Percentiles rank a stretch among this genome's conserved stretches.
These are phyloP conservation scores for Torymus auratus DNA, from an alignment of 2,888 invertebrate genomes.

Conservation along the genomic window DNA sequence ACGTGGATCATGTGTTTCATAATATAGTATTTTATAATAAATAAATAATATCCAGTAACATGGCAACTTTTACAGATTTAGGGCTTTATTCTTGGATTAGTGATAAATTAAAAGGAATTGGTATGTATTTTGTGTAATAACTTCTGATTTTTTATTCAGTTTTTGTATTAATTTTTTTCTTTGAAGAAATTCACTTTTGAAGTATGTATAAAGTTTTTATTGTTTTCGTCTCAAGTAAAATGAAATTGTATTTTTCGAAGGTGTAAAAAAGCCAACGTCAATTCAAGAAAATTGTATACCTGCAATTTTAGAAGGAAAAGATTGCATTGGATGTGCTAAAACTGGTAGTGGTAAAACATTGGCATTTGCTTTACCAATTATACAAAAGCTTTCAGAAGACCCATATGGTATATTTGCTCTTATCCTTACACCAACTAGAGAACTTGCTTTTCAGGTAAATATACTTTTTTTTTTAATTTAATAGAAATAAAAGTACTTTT, in stretches of 20 bases:
- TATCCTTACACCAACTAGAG: conserved; percentile 95
- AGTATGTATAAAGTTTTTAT: too few species aligned
- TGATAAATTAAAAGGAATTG: conserved; percentile 84
- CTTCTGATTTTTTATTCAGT: conserved; percentile 19
- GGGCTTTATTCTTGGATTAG: conserved; percentile 86
- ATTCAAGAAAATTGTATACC: conserved; percentile 91
- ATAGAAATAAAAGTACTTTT: conserved; percentile 20
- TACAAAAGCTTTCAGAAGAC: conserved; percentile 94
- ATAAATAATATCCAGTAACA: conserved; percentile 38
- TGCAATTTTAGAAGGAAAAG: conserved; percentile 85
- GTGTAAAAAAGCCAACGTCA: conserved; percentile 87
- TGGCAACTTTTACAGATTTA: conserved; percentile 79
- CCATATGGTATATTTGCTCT: conserved; percentile 97
- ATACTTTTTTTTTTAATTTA: conserved; percentile 16
- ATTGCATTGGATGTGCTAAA: conserved; percentile 97
- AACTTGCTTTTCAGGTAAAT: conserved; percentile 88
- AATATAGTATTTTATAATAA: conserved; percentile 12
- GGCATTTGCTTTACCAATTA: conserved; percentile 96
- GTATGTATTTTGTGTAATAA: conserved; percentile 74
- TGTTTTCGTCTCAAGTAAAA: conserved; percentile 35
- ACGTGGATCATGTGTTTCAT: conserved; percentile 4
- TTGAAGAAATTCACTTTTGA: not conserved
- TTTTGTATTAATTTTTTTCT: conserved; percentile 15
- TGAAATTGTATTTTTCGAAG: conserved; percentile 75
- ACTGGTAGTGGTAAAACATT: conserved; percentile 99